phyloP scores from a whole-genome alignment of 2,113 vertebrate genomes.

The Lasiurus cinereus region DNA sequence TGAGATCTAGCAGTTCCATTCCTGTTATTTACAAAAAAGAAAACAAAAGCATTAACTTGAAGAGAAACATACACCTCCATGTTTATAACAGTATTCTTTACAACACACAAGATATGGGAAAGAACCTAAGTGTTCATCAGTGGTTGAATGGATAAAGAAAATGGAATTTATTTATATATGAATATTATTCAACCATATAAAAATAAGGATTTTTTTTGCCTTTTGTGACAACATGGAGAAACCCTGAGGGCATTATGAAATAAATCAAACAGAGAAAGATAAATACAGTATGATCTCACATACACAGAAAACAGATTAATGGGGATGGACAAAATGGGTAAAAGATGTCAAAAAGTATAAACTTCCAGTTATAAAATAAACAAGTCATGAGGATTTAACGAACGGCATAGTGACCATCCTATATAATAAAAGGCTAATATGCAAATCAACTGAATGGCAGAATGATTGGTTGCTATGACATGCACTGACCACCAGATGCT shows the following conservation, averaged over 20 bases:
- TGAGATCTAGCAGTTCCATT: not conserved
- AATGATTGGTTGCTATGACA: no score
- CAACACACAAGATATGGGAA: not conserved
- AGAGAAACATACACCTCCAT: not conserved
- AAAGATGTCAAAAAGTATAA: not conserved
- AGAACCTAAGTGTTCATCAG: not conserved
- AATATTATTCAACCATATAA: not conserved
- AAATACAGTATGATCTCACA: not conserved
- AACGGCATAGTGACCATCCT: not conserved
- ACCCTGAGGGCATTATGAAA: not conserved
- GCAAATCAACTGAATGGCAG: no score
- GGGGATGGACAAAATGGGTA: not conserved
- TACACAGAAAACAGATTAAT: not conserved
- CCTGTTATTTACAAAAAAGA: not conserved
- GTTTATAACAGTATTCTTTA: not conserved
- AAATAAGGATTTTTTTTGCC: not conserved
- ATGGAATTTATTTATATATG: not conserved
- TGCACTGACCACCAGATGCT: no score
- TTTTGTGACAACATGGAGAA: not conserved
- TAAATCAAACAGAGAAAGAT: not conserved
- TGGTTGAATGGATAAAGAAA: not conserved
- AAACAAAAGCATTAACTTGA: not conserved
- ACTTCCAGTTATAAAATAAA: constrained; percentile 1
- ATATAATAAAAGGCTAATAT: no score
- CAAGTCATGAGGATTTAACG: not conserved